A percentile compares a stretch with the other conserved stretches of the same genome.
These are phyloP conservation scores for Ennomos fuscantarius DNA, from an alignment of 2,888 invertebrate genomes.

Conservation along the genomic window DNA sequence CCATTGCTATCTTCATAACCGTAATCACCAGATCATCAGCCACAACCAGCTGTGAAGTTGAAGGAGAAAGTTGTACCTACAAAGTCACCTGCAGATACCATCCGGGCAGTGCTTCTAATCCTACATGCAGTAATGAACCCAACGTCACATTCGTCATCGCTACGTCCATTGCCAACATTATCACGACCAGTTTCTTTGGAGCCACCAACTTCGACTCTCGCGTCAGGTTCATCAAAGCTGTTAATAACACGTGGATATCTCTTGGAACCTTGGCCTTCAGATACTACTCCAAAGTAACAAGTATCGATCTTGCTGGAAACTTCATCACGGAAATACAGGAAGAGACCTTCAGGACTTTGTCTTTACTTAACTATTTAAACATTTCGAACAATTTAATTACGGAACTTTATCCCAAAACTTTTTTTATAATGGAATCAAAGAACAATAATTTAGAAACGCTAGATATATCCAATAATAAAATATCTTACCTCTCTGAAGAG, in stretches of 20 bases:
- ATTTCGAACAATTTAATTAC: slow-evolving; percentile 62
- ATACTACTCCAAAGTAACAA: slow-evolving; percentile 55
- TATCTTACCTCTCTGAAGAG: slow-evolving; percentile 50
- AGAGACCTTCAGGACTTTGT: slow-evolving; percentile 58
- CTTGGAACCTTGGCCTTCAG: slow-evolving; percentile 56
- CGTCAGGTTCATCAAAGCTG: slow-evolving; percentile 58
- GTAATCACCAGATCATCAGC: slow-evolving; percentile 28
- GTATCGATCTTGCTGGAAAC: slow-evolving; percentile 59
- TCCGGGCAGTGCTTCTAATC: slow-evolving; percentile 51
- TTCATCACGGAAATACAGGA: slow-evolving; percentile 53
- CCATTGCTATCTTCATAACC: slow-evolving; percentile 34
- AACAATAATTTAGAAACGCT: slow-evolving; percentile 46
- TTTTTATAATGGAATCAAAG: slow-evolving; percentile 47
- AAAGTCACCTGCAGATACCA: slow-evolving; percentile 53
- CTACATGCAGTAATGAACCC: slow-evolving; percentile 50
- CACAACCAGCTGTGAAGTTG: slow-evolving; percentile 46
- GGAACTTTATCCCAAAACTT: slow-evolving; percentile 48
- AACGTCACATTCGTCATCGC: slow-evolving; percentile 60
- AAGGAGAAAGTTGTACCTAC: slow-evolving; percentile 53
- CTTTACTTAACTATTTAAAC: slow-evolving; percentile 51
- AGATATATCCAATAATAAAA: slow-evolving; percentile 63
- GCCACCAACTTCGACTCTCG: slow-evolving; percentile 71
- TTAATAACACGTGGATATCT: slow-evolving; percentile 54
- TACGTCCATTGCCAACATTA: slow-evolving; percentile 40
- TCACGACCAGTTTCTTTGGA: slow-evolving; percentile 62